A percentile compares a stretch with the other conserved stretches of the same genome.
Evolutionary conservation across 2,888 invertebrate species (phyloP).

Genomic region (Amphipyra berbera): DNA sequence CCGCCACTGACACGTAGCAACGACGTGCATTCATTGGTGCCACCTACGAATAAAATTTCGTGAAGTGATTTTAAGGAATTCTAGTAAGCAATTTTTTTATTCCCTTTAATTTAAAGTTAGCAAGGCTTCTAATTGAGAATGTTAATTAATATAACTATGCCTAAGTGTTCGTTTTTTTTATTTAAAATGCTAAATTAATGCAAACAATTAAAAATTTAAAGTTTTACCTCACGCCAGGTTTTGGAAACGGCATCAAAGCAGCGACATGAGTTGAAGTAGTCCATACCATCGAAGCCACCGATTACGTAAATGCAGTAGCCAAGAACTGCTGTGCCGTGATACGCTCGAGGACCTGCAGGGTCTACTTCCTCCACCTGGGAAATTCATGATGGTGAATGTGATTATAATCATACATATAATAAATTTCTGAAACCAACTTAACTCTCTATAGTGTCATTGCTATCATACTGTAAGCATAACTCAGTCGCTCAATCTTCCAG

Average conservation of each 20-base stretch:
- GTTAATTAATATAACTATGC: no score
- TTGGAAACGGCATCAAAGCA: conserved; percentile 96
- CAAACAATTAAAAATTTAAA: no score
- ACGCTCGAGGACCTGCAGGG: conserved; percentile 95
- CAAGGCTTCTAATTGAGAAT: no score
- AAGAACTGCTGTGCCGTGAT: conserved; percentile 97
- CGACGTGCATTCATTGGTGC: conserved; percentile 97
- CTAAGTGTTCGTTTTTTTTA: no score
- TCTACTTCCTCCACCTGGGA: conserved; percentile 93
- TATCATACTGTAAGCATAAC: no score
- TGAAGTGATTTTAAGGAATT: no score
- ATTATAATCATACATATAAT: conserved; percentile 1
- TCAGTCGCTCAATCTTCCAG: no score
- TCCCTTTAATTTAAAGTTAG: no score
- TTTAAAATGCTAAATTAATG: no score
- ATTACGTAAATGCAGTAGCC: conserved; percentile 96
- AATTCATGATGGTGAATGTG: conserved; percentile 3
- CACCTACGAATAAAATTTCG: conserved; percentile 70
- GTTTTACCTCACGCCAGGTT: conserved; percentile 93
- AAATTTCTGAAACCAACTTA: no score
- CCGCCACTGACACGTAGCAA: conserved; percentile 96
- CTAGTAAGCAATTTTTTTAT: no score
- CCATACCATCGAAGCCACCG: conserved; percentile 97
- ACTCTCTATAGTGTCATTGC: no score
- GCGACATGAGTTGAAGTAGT: conserved; percentile 96